phyloP scores from a whole-genome alignment of 2,888 invertebrate species.

The Aleiodes alternator region DNA sequence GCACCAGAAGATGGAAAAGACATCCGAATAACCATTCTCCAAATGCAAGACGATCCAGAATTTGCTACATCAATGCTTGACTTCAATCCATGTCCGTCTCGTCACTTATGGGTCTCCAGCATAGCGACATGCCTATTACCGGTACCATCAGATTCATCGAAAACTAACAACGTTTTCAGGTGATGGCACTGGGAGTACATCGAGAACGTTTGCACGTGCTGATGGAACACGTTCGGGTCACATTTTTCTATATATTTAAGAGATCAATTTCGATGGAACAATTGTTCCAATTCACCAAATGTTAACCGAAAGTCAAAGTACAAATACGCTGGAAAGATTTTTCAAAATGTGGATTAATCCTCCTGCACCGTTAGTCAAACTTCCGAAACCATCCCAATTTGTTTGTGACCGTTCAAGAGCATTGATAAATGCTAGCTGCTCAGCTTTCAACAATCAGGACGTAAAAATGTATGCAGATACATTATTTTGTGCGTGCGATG shows the following conservation, averaged over 20 bases:
- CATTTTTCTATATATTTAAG: neutral
- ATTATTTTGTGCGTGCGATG: neutral
- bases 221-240: neutral
- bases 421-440: neutral
- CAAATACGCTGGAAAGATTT: neutral
- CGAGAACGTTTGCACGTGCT: neutral
- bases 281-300: neutral
- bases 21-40: too few relatives aligned
- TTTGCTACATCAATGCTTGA: too few relatives aligned
- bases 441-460: neutral
- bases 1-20: neutral
- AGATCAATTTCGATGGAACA: slow-evolving; percentile 14
- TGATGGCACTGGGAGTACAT: neutral
- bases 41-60: too few relatives aligned
- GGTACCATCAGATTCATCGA: neutral
- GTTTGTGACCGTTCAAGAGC: neutral
- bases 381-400: slow-evolving; percentile 2
- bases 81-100: neutral
- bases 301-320: slow-evolving; percentile 6
- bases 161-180: neutral
- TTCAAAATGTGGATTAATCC: neutral
- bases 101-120: neutral
- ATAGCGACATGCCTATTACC: slow-evolving; percentile 1
- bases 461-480: neutral
- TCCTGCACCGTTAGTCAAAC: neutral